Evolutionary conservation across 2,113 vertebrate genomes (phyloP).

Genomic region (Phrynosoma platyrhinos): DNA sequence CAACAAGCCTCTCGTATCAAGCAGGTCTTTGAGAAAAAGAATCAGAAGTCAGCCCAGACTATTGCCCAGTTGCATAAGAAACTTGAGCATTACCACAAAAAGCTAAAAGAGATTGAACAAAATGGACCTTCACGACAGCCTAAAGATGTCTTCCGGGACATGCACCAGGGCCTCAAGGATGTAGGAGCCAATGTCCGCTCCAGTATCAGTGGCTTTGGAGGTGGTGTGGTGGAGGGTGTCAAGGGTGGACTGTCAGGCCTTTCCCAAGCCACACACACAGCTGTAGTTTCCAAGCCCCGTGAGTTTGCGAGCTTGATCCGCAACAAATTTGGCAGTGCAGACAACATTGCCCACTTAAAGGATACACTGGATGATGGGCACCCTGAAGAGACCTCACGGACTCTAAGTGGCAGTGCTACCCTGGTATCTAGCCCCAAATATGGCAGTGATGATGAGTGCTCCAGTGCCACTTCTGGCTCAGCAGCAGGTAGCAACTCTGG

Average conservation of each 20-base stretch:
- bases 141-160: constrained; percentile 96
- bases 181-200: constrained; percentile 96
- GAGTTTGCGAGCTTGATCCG: constrained; percentile 97
- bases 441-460: constrained; percentile 95
- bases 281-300: constrained; percentile 95
- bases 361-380: constrained; percentile 90
- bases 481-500: constrained; percentile 90
- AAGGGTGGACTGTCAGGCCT: constrained; percentile 94
- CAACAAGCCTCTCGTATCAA: constrained; percentile 97
- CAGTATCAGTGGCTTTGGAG: constrained; percentile 95
- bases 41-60: constrained; percentile 97
- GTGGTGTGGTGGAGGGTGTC: constrained; percentile 94
- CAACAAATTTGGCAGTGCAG: constrained; percentile 97
- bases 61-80: constrained; percentile 98
- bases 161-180: constrained; percentile 97
- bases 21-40: constrained; percentile 99
- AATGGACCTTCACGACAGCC: constrained; percentile 95
- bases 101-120: constrained; percentile 97
- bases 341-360: constrained; percentile 97
- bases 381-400: constrained; percentile 85
- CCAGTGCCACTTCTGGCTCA: constrained; percentile 92
- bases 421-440: constrained; percentile 97
- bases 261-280: constrained; percentile 89
- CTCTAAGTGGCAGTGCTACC: constrained; percentile 94
- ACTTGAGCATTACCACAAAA: constrained; percentile 95